phyloP scores from a whole-genome alignment of 64 coral and sea anemone genomes.

The Pocillopora verrucosa region DNA sequence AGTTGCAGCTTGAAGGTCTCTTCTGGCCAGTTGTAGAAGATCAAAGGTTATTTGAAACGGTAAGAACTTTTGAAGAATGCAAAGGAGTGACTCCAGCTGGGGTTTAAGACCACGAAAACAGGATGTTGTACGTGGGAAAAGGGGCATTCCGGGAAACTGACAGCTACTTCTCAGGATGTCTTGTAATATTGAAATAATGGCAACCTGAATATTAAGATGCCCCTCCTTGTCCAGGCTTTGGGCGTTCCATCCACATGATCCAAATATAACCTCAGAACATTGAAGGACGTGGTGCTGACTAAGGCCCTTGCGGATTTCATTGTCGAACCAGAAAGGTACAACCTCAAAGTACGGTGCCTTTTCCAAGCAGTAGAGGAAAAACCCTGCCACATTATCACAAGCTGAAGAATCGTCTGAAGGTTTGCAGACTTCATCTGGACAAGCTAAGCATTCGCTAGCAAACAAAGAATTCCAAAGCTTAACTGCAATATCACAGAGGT shows the following conservation, averaged over 20 bases:
- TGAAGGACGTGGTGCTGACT: background rate
- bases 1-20: background rate
- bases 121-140: background rate
- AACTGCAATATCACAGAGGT: background rate
- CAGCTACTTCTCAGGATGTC: background rate
- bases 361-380: background rate
- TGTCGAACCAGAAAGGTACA: background rate
- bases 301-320: background rate
- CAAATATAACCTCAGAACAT: background rate
- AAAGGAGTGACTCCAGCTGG: background rate
- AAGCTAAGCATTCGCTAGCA: background rate
- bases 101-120: background rate
- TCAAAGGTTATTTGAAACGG: background rate
- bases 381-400: background rate
- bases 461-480: constrained; percentile 6
- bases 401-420: background rate
- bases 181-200: background rate
- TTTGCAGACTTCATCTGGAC: background rate
- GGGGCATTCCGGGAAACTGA: background rate
- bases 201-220: background rate
- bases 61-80: background rate
- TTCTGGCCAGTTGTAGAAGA: background rate
- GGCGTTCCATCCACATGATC: background rate
- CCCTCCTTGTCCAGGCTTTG: background rate
- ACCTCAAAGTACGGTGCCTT: background rate